Percentiles rank a stretch among this genome's conserved stretches.
Evolutionary conservation across 2,888 invertebrate genomes (phyloP).

Genomic region (Nasonia oneida): DNA sequence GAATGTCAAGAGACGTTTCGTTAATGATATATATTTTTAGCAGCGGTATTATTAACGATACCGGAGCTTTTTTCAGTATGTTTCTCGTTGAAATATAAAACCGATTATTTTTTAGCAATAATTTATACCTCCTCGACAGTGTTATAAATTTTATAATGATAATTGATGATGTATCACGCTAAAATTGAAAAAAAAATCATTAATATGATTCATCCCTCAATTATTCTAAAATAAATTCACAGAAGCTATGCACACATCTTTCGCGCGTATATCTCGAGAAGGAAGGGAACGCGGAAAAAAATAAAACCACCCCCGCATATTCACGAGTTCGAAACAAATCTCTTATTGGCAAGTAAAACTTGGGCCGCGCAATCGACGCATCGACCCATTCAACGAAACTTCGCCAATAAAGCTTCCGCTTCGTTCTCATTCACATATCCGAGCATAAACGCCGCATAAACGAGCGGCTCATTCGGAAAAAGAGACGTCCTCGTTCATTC

Average conservation of each 20-base stretch:
- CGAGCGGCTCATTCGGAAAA: neutral
- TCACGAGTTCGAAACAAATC: conserved; percentile 11
- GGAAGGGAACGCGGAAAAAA: neutral
- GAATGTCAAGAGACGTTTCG: neutral
- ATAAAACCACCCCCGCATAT: neutral
- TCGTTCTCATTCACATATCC: conserved; percentile 7
- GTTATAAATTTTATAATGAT: no score
- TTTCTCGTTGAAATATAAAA: neutral
- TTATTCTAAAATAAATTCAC: neutral
- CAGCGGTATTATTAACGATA: neutral
- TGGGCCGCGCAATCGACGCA: neutral
- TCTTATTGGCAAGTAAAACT: conserved; percentile 3
- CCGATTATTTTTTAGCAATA: neutral
- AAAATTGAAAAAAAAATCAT: no score
- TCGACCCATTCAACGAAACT: conserved; percentile 11
- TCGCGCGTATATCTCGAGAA: neutral
- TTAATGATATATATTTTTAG: conserved; percentile 11
- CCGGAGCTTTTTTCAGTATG: neutral
- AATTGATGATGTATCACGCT: no score
- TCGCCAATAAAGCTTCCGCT: neutral
- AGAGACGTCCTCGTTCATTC: neutral
- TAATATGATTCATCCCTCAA: no score
- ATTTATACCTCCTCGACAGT: neutral
- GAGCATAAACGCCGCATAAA: neutral
- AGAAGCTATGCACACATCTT: neutral